A percentile compares a stretch with the other conserved stretches of the same genome.
phyloP scores from a whole-genome alignment of 2,113 vertebrate species.

The Danio rerio region GRCz12tu NC_133185.1:12280001-12280500 shows the following conservation, averaged over 20 bases:
- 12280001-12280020: too few species aligned
- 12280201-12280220: conserved; percentile 92
- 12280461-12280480: conserved; percentile 21
- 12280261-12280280: conserved; percentile 98
- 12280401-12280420: conserved; percentile 42
- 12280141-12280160: conserved; percentile 67
- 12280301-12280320: conserved; percentile 95
- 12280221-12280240: conserved; percentile 94
- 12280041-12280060: too few species aligned
- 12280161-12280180: conserved; percentile 95
- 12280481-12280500: conserved; percentile 63
- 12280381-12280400: conserved; percentile 50
- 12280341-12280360: conserved; percentile 42
- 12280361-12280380: conserved; percentile 54
- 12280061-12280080: too few species aligned
- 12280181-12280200: conserved; percentile 92
- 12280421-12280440: conserved; percentile 52
- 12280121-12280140: background rate
- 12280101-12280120: background rate
- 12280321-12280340: conserved; percentile 77
- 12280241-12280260: conserved; percentile 95
- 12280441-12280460: conserved; percentile 29
- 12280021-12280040: too few species aligned
- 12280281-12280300: conserved; percentile 98
- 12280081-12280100: too few species aligned